Conservation (phyloP, 30 jellyfish, hydroid and myxozoan genomes). For the Cassiopea xamachana region DNA sequence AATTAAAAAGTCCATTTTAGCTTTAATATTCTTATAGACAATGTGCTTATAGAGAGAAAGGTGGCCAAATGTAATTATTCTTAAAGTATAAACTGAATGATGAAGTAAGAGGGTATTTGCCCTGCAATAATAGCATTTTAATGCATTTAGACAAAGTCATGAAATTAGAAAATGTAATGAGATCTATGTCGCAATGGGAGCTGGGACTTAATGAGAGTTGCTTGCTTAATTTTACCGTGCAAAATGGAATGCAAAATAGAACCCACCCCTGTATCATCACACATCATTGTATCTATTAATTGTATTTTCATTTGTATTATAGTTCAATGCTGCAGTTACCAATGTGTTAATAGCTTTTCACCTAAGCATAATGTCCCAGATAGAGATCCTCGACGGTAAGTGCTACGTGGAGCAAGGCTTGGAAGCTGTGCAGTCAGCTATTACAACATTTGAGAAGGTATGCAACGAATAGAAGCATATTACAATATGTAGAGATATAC, state of each 20-base stretch:
- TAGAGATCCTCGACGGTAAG: not conserved
- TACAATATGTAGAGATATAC: no score
- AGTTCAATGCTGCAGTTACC: slow-evolving; percentile 56
- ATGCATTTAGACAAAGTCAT: no score
- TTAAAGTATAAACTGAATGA: no score
- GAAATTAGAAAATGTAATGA: no score
- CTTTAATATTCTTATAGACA: no score
- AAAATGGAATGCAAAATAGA: not conserved
- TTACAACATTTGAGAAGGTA: slow-evolving; percentile 36
- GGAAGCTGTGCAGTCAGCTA: slow-evolving; percentile 24
- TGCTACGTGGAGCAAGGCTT: slow-evolving; percentile 21
- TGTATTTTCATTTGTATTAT: not conserved
- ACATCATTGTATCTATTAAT: not conserved
- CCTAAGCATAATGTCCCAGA: slow-evolving; percentile 21
- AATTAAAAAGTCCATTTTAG: no score
- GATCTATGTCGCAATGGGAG: no score
- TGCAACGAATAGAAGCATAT: not conserved
- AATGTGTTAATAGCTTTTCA: slow-evolving; percentile 29
- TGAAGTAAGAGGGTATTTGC: no score
- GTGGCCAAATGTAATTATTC: no score
- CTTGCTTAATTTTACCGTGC: not conserved
- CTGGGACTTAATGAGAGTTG: no score
- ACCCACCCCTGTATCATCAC: not conserved
- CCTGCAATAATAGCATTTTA: no score
- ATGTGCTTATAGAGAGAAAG: no score